Base-by-base conservation (phyloP, 1,140 invertebrate species). In the Drosophila ambigua region DNA sequence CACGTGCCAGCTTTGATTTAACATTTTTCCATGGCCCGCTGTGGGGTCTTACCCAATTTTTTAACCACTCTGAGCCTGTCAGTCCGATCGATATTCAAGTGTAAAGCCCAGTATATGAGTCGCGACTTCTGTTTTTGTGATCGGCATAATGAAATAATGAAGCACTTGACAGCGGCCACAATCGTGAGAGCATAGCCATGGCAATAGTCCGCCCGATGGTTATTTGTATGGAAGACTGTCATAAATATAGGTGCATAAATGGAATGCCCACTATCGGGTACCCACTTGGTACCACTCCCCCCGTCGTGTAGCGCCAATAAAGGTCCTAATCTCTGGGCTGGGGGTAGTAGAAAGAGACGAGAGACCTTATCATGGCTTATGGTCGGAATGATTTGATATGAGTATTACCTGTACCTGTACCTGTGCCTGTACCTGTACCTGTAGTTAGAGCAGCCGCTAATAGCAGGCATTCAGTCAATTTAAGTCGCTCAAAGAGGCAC, bases 321-420 rank as follows among this genome's bases (percentile, higher is more conserved):
- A 75, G 68, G 53, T 75, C 75, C 62, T 85, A 81, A 85, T 85
- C 81, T 64, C 54, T 46, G 45, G 39, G 43, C 31, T 39, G 52
- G 55, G 57, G 64, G 48, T 31, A 72, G 26, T 28, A 28, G 26
- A 6, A 7, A 28, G 26, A 28, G 8, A 35, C 31, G 31, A 39
- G 26, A 43, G 26, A 16, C 60, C 67, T 87, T 88, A 82, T 79
- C 62, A 52, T 11, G 31, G 66, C 49, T 62, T 52, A 67, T 65
- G 49, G 48, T 49, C 48, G 54, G 63, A 77, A 65, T 62, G 49
- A 44, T 49, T 58, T 59, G 67, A 77, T 76, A 69, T 52, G 51
- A 76, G 62, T 66, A 75, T 77, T 51, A 23, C 23, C 5, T 77
- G 55, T 51, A 28, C 23, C 20, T 6, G 50, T 69, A 69, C 23